These are phyloP conservation scores for Rhinogobius similis DNA, from an alignment of 2,113 vertebrate species.

Conservation along the genomic window DNA sequence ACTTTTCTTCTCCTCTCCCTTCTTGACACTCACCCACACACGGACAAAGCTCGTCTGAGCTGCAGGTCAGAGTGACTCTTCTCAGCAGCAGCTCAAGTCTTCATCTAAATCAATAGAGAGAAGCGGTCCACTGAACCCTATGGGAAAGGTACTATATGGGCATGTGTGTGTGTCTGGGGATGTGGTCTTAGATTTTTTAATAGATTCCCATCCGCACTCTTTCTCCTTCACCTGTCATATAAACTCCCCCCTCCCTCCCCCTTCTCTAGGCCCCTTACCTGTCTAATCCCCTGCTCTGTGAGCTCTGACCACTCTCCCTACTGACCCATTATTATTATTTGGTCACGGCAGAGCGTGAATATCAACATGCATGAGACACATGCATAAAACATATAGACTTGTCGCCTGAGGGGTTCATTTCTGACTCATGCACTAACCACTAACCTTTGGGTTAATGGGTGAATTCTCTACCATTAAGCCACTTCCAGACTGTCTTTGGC, in stretches of 20 bases:
- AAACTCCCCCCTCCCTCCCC: conserved; percentile 50
- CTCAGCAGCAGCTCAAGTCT: conserved; percentile 52
- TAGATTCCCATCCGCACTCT: conserved; percentile 53
- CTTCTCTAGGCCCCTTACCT: conserved; percentile 53
- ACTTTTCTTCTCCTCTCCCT: background rate
- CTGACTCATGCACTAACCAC: background rate
- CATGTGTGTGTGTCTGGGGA: background rate
- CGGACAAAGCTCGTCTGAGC: conserved; percentile 38
- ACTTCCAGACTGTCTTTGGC: background rate
- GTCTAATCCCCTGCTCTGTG: conserved; percentile 46
- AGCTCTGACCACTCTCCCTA: conserved; percentile 30
- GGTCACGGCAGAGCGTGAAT: background rate
- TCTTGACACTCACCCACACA: conserved; percentile 16
- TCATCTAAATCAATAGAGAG: conserved; percentile 69
- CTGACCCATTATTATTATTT: conserved; percentile 9
- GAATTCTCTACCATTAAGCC: background rate
- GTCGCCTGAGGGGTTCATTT: background rate
- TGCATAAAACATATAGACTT: background rate
- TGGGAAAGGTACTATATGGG: conserved; percentile 42
- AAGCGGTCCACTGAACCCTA: conserved; percentile 54
- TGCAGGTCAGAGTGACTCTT: conserved; percentile 39
- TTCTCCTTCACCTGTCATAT: conserved; percentile 26
- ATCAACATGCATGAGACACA: background rate
- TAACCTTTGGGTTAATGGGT: background rate
- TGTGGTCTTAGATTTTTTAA: conserved; percentile 52